Conservation (phyloP, 2,113 vertebrate species). For the Picathartes gymnocephalus region DNA sequence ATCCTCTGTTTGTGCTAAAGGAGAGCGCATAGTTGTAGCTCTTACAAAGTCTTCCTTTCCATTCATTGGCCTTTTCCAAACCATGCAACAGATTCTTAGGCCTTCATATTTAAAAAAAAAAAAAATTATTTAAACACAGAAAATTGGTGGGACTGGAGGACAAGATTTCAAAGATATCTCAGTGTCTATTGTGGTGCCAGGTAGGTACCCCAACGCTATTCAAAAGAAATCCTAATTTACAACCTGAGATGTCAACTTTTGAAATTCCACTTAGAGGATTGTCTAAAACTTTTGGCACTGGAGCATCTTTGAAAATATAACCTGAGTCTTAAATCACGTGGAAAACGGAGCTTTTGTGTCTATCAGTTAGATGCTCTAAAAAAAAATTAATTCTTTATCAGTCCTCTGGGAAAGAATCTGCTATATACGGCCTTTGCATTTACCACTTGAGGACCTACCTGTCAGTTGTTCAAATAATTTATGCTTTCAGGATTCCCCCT, state of each 20-base stretch:
- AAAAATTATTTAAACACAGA: neutral
- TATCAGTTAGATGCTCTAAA: neutral
- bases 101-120: neutral
- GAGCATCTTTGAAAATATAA: neutral
- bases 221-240: neutral
- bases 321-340: neutral
- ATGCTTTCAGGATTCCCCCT: neutral
- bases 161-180: neutral
- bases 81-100: neutral
- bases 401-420: neutral
- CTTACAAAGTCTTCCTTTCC: neutral
- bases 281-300: neutral
- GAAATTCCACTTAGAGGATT: neutral
- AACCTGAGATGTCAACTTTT: neutral
- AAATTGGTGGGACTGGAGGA: neutral
- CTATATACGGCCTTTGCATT: neutral
- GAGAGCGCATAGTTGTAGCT: neutral
- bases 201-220: neutral
- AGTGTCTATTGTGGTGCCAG: neutral
- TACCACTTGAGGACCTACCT: neutral
- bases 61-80: neutral
- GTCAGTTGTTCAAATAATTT: neutral
- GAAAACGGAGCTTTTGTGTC: neutral
- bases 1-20: neutral
- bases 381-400: neutral